These are phyloP conservation scores for Drosophila planitibia DNA, from an alignment of 2,888 invertebrate species.

Conservation along the genomic window DNA sequence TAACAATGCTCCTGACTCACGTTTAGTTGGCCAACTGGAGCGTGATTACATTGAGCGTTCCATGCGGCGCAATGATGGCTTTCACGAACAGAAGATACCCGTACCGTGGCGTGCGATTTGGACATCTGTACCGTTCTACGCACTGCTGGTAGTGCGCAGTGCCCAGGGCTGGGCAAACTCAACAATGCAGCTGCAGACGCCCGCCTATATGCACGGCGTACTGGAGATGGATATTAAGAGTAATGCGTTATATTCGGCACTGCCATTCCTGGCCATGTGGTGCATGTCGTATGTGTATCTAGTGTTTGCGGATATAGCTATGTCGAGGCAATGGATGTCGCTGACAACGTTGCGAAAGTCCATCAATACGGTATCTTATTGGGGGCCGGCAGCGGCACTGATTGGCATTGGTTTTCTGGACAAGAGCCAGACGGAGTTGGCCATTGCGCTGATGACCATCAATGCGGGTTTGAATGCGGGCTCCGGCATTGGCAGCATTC, in stretches of 20 bases:
- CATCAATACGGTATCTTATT: conserved; percentile 78
- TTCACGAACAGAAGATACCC: conserved; percentile 74
- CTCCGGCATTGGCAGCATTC: conserved; percentile 82
- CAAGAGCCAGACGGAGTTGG: conserved; percentile 83
- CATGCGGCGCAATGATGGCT: conserved; percentile 61
- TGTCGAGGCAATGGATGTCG: conserved; percentile 83
- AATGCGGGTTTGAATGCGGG: conserved; percentile 86
- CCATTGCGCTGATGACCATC: conserved; percentile 86
- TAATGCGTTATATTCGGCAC: conserved; percentile 86
- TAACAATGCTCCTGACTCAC: conserved; percentile 87
- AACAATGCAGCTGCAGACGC: conserved; percentile 89
- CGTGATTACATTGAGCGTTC: conserved; percentile 87
- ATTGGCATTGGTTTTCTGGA: conserved; percentile 86
- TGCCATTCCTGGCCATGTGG: conserved; percentile 87
- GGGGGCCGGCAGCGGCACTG: conserved; percentile 86
- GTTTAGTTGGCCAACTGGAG: conserved; percentile 87
- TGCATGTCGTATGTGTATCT: conserved; percentile 85
- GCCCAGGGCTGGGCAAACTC: conserved; percentile 90
- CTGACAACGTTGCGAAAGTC: conserved; percentile 72
- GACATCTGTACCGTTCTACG: conserved; percentile 88
- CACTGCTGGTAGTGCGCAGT: conserved; percentile 86
- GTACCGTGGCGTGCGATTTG: conserved; percentile 88
- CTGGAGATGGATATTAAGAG: conserved; percentile 87
- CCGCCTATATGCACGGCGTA: conserved; percentile 88
- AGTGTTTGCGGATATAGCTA: conserved; percentile 85